Conservation (phyloP, 2,113 vertebrate genomes). For the Psittacula cyanocephala region DNA sequence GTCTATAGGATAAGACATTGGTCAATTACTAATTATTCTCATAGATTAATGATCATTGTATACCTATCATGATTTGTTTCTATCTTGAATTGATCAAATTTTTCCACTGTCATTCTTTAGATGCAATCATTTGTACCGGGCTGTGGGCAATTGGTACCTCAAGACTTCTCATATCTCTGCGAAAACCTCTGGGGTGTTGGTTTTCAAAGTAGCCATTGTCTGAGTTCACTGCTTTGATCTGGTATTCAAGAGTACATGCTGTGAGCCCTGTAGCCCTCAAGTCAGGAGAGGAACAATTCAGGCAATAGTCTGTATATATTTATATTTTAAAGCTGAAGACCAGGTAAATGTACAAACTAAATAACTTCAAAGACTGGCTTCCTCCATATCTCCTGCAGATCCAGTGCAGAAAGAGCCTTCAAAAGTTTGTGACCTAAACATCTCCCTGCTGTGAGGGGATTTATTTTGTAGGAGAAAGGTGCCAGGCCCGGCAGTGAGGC, state of each 20-base stretch:
- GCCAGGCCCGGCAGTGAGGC: neutral
- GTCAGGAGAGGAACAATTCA: neutral
- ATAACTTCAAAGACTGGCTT: neutral
- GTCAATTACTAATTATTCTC: neutral
- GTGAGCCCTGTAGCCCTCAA: neutral
- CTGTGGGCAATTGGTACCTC: rapidly evolving
- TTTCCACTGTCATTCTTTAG: neutral
- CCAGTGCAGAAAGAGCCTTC: neutral
- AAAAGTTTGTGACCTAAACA: neutral
- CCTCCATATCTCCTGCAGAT: neutral
- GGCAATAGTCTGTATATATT: neutral
- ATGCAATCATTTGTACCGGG: rapidly evolving
- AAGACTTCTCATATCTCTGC: neutral
- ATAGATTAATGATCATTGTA: neutral
- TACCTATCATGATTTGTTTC: neutral
- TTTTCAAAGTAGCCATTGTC: neutral
- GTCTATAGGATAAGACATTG: rapidly evolving
- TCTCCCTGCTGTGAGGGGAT: neutral
- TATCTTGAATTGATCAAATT: neutral
- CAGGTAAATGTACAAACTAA: neutral
- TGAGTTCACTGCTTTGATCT: neutral
- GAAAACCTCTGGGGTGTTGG: neutral
- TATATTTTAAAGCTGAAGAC: neutral
- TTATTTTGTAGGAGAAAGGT: neutral
- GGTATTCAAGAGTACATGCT: neutral